Percentiles rank a stretch among this genome's conserved stretches.
Conservation (phyloP, 1,140 invertebrate species). For the Cotesia typhae region DNA sequence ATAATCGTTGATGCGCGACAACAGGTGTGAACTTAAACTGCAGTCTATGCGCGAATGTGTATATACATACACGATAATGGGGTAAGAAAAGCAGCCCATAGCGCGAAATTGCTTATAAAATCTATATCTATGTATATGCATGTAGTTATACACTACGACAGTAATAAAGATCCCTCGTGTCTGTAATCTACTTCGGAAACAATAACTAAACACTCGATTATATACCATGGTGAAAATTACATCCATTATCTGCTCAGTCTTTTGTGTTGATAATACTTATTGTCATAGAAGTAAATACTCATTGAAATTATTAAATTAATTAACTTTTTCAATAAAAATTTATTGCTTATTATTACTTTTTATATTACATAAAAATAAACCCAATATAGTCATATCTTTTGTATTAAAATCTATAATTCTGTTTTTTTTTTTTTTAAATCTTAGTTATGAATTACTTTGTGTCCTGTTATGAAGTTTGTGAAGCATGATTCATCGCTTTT, state of each 20-base stretch:
- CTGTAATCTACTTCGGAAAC: slow-evolving; percentile 57
- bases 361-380: too few species aligned
- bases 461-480: too few species aligned
- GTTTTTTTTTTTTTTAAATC: too few species aligned
- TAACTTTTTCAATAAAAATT: too few species aligned
- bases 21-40: slow-evolving; percentile 62
- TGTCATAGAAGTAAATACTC: too few species aligned
- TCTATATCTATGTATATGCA: slow-evolving; percentile 50
- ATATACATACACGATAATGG: slow-evolving; percentile 33
- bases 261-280: neutral
- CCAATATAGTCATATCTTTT: too few species aligned
- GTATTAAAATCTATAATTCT: too few species aligned
- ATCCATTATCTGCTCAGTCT: neutral
- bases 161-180: slow-evolving; percentile 58
- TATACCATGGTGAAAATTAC: neutral
- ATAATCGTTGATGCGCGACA: slow-evolving; percentile 58
- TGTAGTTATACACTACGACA: slow-evolving; percentile 33
- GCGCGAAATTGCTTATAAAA: slow-evolving; percentile 32
- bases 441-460: too few species aligned
- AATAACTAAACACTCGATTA: slow-evolving; percentile 51
- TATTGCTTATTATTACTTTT: too few species aligned
- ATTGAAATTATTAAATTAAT: too few species aligned
- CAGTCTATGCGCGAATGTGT: slow-evolving; percentile 50
- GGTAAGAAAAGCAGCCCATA: slow-evolving; percentile 16
- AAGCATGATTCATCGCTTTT: too few species aligned